Conservation (phyloP, 2,113 vertebrate genomes). For the Saccopteryx bilineata region DNA sequence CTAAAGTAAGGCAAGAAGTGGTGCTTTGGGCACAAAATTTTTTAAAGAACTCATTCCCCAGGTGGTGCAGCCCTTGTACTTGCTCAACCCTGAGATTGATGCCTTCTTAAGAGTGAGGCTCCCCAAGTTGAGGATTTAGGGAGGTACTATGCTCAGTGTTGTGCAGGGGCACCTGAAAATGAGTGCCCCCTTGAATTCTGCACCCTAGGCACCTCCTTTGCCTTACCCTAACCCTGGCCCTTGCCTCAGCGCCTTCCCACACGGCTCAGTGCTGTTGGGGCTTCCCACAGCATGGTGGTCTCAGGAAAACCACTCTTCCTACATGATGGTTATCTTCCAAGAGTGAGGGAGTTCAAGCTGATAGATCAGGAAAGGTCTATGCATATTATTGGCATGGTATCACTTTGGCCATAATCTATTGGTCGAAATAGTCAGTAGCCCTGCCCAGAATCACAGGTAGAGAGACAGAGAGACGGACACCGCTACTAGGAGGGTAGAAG, state of each 20-base stretch:
- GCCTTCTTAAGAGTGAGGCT: not conserved
- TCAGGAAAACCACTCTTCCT: not conserved
- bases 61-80: not conserved
- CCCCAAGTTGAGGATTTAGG: not conserved
- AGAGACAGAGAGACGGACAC: conserved; percentile 5
- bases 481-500: not conserved
- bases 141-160: not conserved
- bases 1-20: not conserved
- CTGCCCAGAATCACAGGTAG: not conserved
- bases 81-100: not conserved
- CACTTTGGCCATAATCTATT: not conserved
- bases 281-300: not conserved
- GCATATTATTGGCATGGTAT: not conserved
- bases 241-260: not conserved
- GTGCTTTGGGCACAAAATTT: not conserved
- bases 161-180: not conserved
- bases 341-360: not conserved
- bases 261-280: not conserved
- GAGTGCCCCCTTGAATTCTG: not conserved
- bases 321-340: not conserved
- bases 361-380: not conserved
- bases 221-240: not conserved
- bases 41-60: not conserved
- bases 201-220: not conserved
- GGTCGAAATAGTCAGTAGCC: not conserved